Base-by-base conservation (phyloP, 1,140 invertebrate species). In the Calliphora vicina region DNA sequence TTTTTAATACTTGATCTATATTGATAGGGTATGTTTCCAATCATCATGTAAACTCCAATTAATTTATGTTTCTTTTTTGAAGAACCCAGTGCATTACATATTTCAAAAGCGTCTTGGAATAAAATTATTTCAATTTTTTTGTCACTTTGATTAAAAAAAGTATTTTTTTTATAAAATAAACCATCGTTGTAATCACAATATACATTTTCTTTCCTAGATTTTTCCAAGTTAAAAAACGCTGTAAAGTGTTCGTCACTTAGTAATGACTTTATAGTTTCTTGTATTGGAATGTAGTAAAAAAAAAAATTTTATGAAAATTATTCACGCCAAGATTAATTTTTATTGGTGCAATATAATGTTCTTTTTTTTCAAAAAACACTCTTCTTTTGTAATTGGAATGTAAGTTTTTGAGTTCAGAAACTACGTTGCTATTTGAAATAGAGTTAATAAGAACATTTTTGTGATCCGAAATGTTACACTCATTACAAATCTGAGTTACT, bases 31-130 rank as follows among this genome's bases (percentile, higher is more conserved):
- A 82, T 43, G 42, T 82, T 82, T 12, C 82, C 82, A 42, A 82
- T 50, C 15, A 74, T 72, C 42, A 82, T 74, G 57, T 82, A 82
- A 23, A 74, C 67, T 23, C 82, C 82, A 74, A 82, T 17, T 25
- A 82, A 23, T 29, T 82, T 74, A 74, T 82, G 82, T 82, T 82
- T 82, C 71, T 45, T 74, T 74, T 82, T 82, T 50, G 82, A 73
- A 50, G 82, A 82, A 20, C 82, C 82, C 23, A 82, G 26, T 20
- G 82, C 8, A 73, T 74, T 82, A 26, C 67, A 82, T 35, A 25
- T 73, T 82, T 82, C 82, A 50, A 74, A 82, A 10, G 82, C 35
- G 26, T 82, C 82, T 74, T 82, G 82, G 17, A 82, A 82, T 27
- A 82, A 15, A 43, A 82, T 25, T 25, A 74, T 23, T 74, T 82